phyloP scores from a whole-genome alignment of 2,113 vertebrate species.

The Lagopus leucura region DNA sequence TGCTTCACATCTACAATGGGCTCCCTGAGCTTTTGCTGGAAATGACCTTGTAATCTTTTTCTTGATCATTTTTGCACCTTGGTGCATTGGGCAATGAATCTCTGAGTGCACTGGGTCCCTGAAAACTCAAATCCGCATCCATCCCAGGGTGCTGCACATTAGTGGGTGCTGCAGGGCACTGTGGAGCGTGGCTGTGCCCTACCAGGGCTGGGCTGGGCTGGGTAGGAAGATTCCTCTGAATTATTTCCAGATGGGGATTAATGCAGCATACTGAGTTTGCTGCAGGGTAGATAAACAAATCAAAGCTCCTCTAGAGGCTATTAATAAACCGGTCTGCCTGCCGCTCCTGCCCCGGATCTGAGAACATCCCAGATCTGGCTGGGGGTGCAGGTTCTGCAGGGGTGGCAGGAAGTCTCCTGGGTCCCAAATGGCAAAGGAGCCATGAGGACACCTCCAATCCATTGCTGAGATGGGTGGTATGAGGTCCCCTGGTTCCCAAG shows the following conservation, averaged over 20 bases:
- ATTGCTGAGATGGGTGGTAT: rapidly evolving
- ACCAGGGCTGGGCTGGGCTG: background rate
- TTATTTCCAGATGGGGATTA: constrained; percentile 73
- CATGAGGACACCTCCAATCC: rapidly evolving
- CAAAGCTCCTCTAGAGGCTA: constrained; percentile 51
- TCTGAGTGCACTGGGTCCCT: background rate
- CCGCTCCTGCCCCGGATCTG: constrained; percentile 11
- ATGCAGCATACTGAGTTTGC: constrained; percentile 22
- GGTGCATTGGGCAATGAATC: background rate
- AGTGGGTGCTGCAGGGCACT: background rate
- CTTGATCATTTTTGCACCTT: background rate
- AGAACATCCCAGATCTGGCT: background rate
- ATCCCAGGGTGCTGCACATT: background rate
- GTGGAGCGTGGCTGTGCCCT: background rate
- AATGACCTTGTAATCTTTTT: background rate
- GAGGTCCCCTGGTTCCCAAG: background rate
- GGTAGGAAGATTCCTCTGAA: constrained; percentile 49
- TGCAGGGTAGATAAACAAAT: constrained; percentile 55
- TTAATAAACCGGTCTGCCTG: constrained; percentile 33
- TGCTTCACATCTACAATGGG: background rate
- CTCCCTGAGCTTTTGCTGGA: background rate
- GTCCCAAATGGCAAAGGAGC: background rate
- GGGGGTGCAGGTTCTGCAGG: background rate
- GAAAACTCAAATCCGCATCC: background rate
- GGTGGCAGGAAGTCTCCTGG: background rate